Evolutionary conservation across 2,888 invertebrate species (phyloP).

Genomic region (Cryptocephalus primarius): DNA sequence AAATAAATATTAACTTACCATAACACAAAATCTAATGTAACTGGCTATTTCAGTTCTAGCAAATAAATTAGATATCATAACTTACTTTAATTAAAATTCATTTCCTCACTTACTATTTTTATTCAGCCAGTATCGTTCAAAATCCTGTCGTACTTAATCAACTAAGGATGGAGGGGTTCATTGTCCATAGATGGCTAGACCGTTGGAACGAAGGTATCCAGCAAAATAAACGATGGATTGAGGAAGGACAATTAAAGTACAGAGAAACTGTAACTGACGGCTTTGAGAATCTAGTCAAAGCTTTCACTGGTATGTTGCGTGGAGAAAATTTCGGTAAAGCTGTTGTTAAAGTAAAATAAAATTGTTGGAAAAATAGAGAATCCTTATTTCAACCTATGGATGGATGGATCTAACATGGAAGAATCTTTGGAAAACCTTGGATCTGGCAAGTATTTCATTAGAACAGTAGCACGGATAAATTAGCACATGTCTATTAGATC

Average conservation of each 20-base stretch:
- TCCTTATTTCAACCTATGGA: too few species aligned
- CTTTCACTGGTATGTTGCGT: constrained; percentile 23
- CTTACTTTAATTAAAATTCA: too few species aligned
- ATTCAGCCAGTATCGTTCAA: constrained; percentile 18
- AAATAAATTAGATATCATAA: too few species aligned
- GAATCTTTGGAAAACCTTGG: too few species aligned
- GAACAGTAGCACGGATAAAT: too few species aligned
- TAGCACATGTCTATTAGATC: too few species aligned
- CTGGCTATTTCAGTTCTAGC: too few species aligned
- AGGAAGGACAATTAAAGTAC: constrained; percentile 60
- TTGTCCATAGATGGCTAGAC: constrained; percentile 26
- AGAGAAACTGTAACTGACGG: constrained; percentile 52
- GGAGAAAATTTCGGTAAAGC: constrained; percentile 26
- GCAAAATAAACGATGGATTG: constrained; percentile 52
- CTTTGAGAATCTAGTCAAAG: constrained; percentile 43
- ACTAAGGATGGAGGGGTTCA: constrained; percentile 24
- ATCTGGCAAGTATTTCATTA: too few species aligned
- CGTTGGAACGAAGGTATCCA: constrained; percentile 53
- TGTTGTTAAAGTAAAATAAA: constrained; percentile 19
- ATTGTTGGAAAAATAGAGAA: not conserved
- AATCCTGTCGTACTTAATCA: constrained; percentile 16
- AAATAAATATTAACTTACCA: too few species aligned
- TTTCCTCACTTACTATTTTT: not conserved
- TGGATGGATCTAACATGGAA: too few species aligned
- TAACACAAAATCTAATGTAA: too few species aligned